Evolutionary conservation across 2,113 vertebrate genomes (phyloP).

Genomic region (Conger conger): DNA sequence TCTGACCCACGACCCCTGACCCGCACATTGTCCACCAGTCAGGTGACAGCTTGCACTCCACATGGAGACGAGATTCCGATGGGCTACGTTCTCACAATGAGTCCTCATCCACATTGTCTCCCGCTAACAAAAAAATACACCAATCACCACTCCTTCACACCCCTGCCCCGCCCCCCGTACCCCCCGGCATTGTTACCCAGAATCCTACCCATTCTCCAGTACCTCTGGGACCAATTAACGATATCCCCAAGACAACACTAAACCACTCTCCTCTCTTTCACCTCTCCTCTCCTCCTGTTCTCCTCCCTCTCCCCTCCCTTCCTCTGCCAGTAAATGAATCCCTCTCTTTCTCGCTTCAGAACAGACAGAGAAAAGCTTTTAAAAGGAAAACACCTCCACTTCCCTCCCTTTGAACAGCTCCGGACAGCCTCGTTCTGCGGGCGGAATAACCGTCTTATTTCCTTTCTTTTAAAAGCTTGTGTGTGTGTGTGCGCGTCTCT

Average conservation of each 20-base stretch:
- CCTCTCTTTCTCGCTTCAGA: conserved; percentile 54
- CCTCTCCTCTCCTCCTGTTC: conserved; percentile 20
- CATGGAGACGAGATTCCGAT: conserved; percentile 51
- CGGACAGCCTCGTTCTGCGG: conserved; percentile 4
- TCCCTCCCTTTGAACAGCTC: conserved; percentile 10
- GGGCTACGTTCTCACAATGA: conserved; percentile 49
- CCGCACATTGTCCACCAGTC: conserved; percentile 49
- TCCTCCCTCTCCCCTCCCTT: neutral
- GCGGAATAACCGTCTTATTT: conserved; percentile 12
- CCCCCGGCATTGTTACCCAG: conserved; percentile 6
- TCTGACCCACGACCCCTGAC: conserved; percentile 55
- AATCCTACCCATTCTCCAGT: conserved; percentile 48
- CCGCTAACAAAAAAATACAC: conserved; percentile 32
- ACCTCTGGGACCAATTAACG: conserved; percentile 54
- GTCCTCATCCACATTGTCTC: conserved; percentile 45
- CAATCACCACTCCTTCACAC: conserved; percentile 56
- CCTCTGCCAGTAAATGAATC: conserved; percentile 44
- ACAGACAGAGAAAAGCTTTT: neutral
- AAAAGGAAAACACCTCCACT: neutral
- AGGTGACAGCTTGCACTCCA: conserved; percentile 48
- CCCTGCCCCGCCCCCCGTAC: conserved; percentile 55
- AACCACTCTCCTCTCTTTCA: conserved; percentile 23
- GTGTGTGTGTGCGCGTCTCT: too few species aligned
- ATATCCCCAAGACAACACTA: conserved; percentile 60
- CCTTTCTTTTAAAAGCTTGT: conserved; percentile 22